phyloP scores from a whole-genome alignment of 1,140 invertebrate species.

The Zaprionus africanus region DNA sequence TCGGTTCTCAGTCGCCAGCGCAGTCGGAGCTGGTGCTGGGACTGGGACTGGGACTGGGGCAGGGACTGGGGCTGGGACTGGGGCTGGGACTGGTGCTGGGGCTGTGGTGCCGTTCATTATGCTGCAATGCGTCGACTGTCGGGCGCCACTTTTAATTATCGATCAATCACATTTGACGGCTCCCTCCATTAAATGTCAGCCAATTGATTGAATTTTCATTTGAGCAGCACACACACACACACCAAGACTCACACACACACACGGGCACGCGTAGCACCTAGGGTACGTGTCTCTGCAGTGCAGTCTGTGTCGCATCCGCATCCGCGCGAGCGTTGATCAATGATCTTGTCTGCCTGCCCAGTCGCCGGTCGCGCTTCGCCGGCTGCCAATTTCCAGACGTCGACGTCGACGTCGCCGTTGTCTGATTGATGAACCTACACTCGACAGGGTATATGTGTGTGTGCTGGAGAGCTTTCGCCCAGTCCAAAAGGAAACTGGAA shows the following conservation, averaged over 20 bases:
- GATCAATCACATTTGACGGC: conserved; percentile 78
- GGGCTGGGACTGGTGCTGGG: conserved; percentile 14
- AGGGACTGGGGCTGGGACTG: conserved; percentile 25
- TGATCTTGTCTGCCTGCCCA: conserved; percentile 35
- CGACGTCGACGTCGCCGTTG: not conserved
- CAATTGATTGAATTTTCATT: conserved; percentile 54
- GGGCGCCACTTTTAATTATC: conserved; percentile 81
- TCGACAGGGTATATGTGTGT: not conserved
- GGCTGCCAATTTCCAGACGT: conserved; percentile 21
- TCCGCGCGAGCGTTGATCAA: conserved; percentile 39
- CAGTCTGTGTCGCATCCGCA: conserved; percentile 18
- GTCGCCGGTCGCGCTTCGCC: conserved; percentile 11
- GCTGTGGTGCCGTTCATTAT: conserved; percentile 56
- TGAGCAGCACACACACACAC: conserved; percentile 19
- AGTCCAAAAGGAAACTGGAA: not conserved
- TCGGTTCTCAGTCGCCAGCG: not conserved
- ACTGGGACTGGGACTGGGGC: conserved; percentile 29
- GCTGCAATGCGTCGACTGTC: conserved; percentile 57
- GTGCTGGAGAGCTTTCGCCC: not conserved
- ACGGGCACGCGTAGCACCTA: not conserved
- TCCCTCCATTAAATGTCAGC: conserved; percentile 65
- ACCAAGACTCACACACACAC: not conserved
- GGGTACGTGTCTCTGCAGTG: conserved; percentile 6
- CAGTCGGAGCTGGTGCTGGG: conserved; percentile 19
- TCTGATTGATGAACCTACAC: conserved; percentile 46